Base-by-base conservation (phyloP, 37 sponge, comb jelly and placozoan species). In the Petrosia ficiformis region DNA sequence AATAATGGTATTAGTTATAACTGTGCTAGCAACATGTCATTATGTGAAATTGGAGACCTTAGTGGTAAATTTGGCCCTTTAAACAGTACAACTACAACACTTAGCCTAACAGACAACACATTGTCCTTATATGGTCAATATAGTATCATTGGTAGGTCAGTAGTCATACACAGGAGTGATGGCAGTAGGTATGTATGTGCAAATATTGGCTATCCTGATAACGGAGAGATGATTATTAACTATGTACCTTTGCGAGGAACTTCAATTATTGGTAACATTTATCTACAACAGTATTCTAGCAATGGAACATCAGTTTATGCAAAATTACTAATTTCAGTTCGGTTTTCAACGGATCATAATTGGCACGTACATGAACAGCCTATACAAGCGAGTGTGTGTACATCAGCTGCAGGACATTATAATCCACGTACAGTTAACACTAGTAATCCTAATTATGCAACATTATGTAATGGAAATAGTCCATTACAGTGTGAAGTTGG, bases 11-110 rank as follows among this genome's bases (percentile, higher is more conserved):
- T 41, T 30, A 72, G 71, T 52, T 86, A 86, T 44, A 52, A 42
- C 42, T 85, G 86, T 42, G 1, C 44, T 26, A 26, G 56, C 1
- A 69, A 82, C 60, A 42, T n/a, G 0, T 4, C 36, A 0, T 8
- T 33, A 37, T 92, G 93, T 80, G 81, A 84, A 39, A 31, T 86
- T 0, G 93, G 93, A 38, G 85, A 92, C 39, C 67, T 92, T 38
- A 87, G 82, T 80, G 89, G 82, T n/a, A 66, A 68, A n/a, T 73
- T 54, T 63, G 93, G 93, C 0, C 38, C 31, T 3, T 71, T 92
- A 19, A 59, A 34, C 6, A 34, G 1, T 40, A 30, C 44, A 26
- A 25, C n/a, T 4, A 4, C 5, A 3, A 41, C 39, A 3, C 19
- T 32, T 3, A 21, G 3, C 14, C 41, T 67, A 31, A 33, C 25